These are phyloP conservation scores for Noctua janthe DNA, from an alignment of 2,888 invertebrate genomes.

Conservation along the genomic window DNA sequence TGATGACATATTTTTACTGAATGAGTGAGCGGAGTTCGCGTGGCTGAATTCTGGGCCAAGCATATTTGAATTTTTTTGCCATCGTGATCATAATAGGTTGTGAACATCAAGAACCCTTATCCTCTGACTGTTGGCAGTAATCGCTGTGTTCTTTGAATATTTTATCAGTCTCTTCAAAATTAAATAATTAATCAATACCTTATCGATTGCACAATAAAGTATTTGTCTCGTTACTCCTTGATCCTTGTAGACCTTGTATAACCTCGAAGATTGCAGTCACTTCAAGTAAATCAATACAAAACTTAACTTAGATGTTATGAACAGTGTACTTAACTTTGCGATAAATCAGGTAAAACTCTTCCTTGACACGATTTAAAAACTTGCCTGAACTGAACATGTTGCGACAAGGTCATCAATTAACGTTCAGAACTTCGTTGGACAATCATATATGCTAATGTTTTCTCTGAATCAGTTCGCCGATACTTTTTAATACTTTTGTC, in stretches of 20 bases:
- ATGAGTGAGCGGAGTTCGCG: not conserved
- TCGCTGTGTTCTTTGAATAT: not conserved
- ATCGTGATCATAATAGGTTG: not conserved
- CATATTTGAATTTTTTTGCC: not conserved
- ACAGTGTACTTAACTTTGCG: constrained; percentile 16
- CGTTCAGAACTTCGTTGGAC: constrained; percentile 13
- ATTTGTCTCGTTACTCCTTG: constrained; percentile 11
- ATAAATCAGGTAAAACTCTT: constrained; percentile 54
- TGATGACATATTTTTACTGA: not conserved
- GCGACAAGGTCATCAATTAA: constrained; percentile 50
- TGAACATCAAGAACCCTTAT: not conserved
- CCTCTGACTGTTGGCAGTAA: not conserved
- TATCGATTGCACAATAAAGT: constrained; percentile 12
- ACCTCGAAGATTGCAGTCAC: constrained; percentile 29
- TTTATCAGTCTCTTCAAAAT: not conserved
- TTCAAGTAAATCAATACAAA: constrained; percentile 33
- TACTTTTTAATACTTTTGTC: constrained; percentile 50
- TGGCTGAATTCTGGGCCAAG: not conserved
- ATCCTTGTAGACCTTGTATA: constrained; percentile 39
- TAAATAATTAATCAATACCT: constrained; percentile 19
- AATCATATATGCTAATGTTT: constrained; percentile 39
- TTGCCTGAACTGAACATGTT: constrained; percentile 18
- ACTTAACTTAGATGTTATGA: constrained; percentile 10
- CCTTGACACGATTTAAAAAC: constrained; percentile 56
- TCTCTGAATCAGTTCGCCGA: constrained; percentile 48